Percentiles rank a stretch among this genome's conserved stretches.
Conservation (phyloP, 2,888 invertebrate species). For the Tridacna gigas region DNA sequence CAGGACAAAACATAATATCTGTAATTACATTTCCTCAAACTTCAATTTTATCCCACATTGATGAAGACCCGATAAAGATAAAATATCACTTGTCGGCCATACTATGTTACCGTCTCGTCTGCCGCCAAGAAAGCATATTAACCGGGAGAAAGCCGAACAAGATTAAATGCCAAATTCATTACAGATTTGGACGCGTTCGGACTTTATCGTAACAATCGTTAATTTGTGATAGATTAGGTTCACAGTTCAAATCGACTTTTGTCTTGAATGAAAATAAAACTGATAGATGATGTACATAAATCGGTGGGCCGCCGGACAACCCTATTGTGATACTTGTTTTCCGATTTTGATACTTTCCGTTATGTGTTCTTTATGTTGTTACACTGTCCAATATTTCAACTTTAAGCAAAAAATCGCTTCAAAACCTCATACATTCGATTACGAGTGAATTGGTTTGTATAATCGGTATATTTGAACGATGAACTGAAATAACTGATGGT, state of each 20-base stretch:
- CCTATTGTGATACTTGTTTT: too few relatives aligned
- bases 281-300: conserved; percentile 8
- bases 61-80: conserved; percentile 51
- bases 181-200: conserved; percentile 35
- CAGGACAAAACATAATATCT: conserved; percentile 32
- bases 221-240: conserved; percentile 24
- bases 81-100: conserved; percentile 48
- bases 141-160: conserved; percentile 36
- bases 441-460: too few relatives aligned
- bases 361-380: too few relatives aligned
- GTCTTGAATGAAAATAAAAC: conserved; percentile 21
- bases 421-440: too few relatives aligned
- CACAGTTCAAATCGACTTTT: conserved; percentile 41
- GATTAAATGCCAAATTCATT: conserved; percentile 38
- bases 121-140: conserved; percentile 37
- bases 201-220: conserved; percentile 37
- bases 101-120: conserved; percentile 52
- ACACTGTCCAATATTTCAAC: too few relatives aligned
- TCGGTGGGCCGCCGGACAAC: too few relatives aligned
- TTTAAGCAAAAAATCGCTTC: too few relatives aligned
- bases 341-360: too few relatives aligned
- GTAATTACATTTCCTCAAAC: conserved; percentile 51
- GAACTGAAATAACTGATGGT: too few relatives aligned
- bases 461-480: too few relatives aligned
- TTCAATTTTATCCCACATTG: conserved; percentile 56